Evolutionary conservation across 30 jellyfish, hydroid and myxozoan species (phyloP).

Genomic region (Morbakka virulenta): DNA sequence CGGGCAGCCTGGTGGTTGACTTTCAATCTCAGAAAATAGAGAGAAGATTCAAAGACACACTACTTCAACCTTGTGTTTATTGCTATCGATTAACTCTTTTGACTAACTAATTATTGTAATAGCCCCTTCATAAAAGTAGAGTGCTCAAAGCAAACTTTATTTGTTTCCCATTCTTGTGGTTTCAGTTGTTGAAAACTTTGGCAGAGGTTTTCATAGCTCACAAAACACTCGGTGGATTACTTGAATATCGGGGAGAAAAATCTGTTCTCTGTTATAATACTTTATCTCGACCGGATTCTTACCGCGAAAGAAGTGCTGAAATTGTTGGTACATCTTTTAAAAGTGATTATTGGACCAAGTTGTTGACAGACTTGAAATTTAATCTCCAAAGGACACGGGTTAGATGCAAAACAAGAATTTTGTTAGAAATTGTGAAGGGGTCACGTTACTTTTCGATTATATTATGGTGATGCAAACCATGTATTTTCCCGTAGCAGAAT

Average conservation of each 20-base stretch:
- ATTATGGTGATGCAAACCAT: too few species aligned
- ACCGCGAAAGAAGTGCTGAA: background rate
- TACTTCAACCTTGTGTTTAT: slow-evolving; percentile 1
- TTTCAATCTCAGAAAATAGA: too few species aligned
- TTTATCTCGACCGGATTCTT: background rate
- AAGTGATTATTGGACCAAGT: background rate
- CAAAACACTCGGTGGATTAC: too few species aligned
- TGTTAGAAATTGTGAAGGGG: too few species aligned
- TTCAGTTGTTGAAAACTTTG: background rate
- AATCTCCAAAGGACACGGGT: too few species aligned
- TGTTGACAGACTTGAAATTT: background rate
- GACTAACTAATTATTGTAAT: slow-evolving; percentile 45
- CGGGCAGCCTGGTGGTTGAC: too few species aligned
- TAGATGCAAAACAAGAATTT: too few species aligned
- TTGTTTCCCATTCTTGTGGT: background rate
- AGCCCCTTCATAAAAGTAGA: background rate
- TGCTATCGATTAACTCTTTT: slow-evolving; percentile 59
- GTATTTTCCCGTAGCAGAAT: too few species aligned
- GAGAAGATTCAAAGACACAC: too few species aligned
- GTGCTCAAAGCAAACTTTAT: background rate
- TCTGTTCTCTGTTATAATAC: background rate
- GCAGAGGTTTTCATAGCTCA: background rate
- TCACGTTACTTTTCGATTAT: too few species aligned
- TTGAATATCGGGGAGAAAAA: background rate
- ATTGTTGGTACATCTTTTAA: background rate